Evolutionary conservation across 2,797 vertebrate genomes (phyloP).

Genomic region (Cuniculus paca): DNA sequence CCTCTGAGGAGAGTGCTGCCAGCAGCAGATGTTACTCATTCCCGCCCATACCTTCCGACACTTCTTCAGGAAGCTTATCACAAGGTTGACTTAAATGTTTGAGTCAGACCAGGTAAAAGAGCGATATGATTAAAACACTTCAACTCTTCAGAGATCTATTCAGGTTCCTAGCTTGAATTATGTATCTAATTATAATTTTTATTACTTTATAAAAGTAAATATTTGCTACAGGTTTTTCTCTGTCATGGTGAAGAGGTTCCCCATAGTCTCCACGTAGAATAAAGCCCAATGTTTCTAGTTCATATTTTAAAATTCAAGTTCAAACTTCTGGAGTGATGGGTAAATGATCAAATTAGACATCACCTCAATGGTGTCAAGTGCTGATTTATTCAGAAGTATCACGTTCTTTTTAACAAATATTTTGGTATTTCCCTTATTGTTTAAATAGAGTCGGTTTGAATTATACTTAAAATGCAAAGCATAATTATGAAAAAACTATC

Average conservation of each 20-base stretch:
- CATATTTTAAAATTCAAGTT: conserved; percentile 38
- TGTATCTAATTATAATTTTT: conserved; percentile 65
- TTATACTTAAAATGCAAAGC: conserved; percentile 75
- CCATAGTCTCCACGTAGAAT: background rate
- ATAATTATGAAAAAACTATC: conserved; percentile 70
- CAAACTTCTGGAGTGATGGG: background rate
- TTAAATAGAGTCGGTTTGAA: conserved; percentile 75
- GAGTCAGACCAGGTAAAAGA: conserved; percentile 56
- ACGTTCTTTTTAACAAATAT: conserved; percentile 81
- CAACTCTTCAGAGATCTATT: conserved; percentile 67
- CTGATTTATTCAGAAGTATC: conserved; percentile 69
- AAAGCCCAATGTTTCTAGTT: conserved; percentile 24
- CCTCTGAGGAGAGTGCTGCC: conserved; percentile 75
- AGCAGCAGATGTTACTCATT: background rate
- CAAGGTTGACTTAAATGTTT: conserved; percentile 25
- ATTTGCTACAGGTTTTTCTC: conserved; percentile 68
- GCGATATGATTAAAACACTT: conserved; percentile 67
- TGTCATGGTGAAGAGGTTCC: background rate
- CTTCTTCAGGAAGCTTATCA: conserved; percentile 29
- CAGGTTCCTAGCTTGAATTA: conserved; percentile 75
- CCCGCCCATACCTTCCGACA: conserved; percentile 42
- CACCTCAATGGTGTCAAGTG: background rate
- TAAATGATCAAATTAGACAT: conserved; percentile 14
- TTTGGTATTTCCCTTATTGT: conserved; percentile 80
- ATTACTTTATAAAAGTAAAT: conserved; percentile 66